Base-by-base conservation (phyloP, 2,888 invertebrate species). In the Cremastobaeus sp. region DNA sequence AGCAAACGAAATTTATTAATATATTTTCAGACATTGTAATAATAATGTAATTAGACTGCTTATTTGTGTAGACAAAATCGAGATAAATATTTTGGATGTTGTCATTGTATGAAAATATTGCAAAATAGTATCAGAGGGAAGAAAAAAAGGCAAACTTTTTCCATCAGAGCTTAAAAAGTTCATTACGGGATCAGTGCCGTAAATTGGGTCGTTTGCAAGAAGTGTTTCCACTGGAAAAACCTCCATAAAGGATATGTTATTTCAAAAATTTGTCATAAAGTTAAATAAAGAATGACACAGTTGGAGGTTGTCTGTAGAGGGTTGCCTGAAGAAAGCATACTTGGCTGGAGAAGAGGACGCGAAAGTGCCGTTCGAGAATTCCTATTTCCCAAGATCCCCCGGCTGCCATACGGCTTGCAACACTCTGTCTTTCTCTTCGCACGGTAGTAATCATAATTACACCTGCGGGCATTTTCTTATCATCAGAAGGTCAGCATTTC, bases 321-420 rank as follows among this genome's bases (percentile, higher is more conserved):
- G 50, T 71, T 65, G 69, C 50, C 20, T 11, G 39, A 20, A 39
- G 28, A 30, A 17, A 20, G 18, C 21, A 17, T 8, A 62, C 60
- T 77, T 66, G 71, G 72, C 73, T 25, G 15, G 50, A 48, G 55
- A 20, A 34, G 30, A 43, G 47, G 83, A 82, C 85, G 81, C 84
- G 81, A 82, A 85, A 85, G 84, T 85, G 82, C 84, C 83, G 85
- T 85, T 85, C 84, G 84, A 85, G 85, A 83, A 85, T 83, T 84
- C 81, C 84, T 83, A 85, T 85, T 85, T 85, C 85, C 85, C 84
- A 85, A 77, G 81, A 82, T 85, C 85, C 84, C 85, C 80, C 78
- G 79, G 74, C 85, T 85, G 85, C 85, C 84, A 85, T 85, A 85
- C 84, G 84, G 83, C 84, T 79, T 78, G 80, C 79, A 82, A 83